Evolutionary conservation across 2,113 vertebrate genomes (phyloP).

Genomic region (Brachyhypopomus occidentalis): DNA sequence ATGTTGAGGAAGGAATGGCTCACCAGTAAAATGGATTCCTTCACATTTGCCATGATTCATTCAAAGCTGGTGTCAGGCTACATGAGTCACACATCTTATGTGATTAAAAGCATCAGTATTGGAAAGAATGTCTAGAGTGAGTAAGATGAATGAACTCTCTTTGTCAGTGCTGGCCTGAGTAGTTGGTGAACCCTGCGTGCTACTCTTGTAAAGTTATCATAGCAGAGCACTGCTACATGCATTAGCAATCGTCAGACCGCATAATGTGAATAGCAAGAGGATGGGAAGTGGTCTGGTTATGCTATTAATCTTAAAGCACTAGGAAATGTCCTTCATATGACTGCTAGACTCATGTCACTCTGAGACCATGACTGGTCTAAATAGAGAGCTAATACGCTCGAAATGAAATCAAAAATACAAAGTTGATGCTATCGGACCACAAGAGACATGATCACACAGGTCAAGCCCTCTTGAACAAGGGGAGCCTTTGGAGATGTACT

Average conservation of each 20-base stretch:
- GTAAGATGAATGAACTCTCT: constrained; percentile 30
- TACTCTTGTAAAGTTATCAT: constrained; percentile 23
- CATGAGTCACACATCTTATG: constrained; percentile 12
- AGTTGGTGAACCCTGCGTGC: not conserved
- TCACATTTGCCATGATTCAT: constrained; percentile 33
- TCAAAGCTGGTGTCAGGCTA: not conserved
- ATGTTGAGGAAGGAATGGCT: not conserved
- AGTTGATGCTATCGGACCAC: constrained; percentile 14
- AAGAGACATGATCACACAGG: not conserved
- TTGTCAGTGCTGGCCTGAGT: constrained; percentile 11
- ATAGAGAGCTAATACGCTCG: not conserved
- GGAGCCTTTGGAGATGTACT: constrained; percentile 35
- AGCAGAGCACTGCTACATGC: constrained; percentile 29
- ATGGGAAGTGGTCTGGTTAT: constrained; percentile 12
- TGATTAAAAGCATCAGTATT: constrained; percentile 4
- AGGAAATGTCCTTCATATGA: not conserved
- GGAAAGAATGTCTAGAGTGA: constrained; percentile 34
- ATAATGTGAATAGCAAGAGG: not conserved
- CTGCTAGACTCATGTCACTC: not conserved
- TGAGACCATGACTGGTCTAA: not conserved
- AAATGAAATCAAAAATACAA: not conserved
- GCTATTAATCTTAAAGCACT: not conserved
- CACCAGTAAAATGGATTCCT: not conserved
- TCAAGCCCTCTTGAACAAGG: constrained; percentile 6
- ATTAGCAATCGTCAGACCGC: constrained; percentile 5